Base-by-base conservation (phyloP, 1,140 invertebrate species). In the Diorhabda carinulata region DNA sequence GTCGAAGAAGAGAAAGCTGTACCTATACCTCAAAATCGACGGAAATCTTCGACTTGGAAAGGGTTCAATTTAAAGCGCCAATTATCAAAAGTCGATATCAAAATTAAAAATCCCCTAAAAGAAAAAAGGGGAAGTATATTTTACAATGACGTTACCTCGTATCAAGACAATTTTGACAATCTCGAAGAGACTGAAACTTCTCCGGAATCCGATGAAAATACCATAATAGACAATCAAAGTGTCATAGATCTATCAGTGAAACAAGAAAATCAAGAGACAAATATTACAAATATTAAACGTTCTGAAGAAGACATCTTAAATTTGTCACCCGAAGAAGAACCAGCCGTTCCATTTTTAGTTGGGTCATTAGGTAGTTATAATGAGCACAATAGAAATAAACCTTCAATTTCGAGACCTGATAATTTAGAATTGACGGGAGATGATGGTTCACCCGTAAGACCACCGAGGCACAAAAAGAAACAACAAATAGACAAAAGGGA, bases 41-140 rank as follows among this genome's bases (percentile, higher is more conserved):
- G 87, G 56, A 87, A 87, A 76, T 88, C 87, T 61, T 84, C 85
- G 7, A 85, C 87, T 56, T 89, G 89, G 88, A 90, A 88, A 81
- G 86, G 85, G 66, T 84, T 93, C 57, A 93, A 92, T 66, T 84
- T 93, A 57, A 93, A 92, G 81, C 87, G 91, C 78, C 91, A 92
- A 81, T 84, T 93, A 72, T 91, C 89, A 69, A 91, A 88, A 81
- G 91, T 92, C 67, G 92, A 93, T 81, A 84, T 92, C 75, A 92
- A 91, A 81, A 84, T 92, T 72, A 91, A 91, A 77, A 89, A 87
- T 73, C 70, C 74, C 5, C 61, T 77, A 8, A 79, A 79, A 67
- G 78, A 79, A 52, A 81, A 82, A 71, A 77, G 82, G 71, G 66
- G 71, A 57, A 78, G 73, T 68, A 75, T 79, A 42, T 79, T 82